phyloP scores from a whole-genome alignment of 1,140 invertebrate genomes.

The Zelostemma sp. region DNA sequence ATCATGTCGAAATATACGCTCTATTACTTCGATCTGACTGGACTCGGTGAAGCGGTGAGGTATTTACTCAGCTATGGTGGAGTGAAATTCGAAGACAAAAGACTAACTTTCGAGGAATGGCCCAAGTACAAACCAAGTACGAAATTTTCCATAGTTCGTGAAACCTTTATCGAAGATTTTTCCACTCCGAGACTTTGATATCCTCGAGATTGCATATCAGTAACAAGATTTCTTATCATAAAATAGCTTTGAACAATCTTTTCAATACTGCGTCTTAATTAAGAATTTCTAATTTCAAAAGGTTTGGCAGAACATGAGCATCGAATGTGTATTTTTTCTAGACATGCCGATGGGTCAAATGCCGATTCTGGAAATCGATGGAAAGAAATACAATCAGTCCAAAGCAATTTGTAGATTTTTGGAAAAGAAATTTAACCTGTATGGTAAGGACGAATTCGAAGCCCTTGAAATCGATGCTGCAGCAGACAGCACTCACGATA shows the following conservation, averaged over 20 bases:
- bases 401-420: conserved; percentile 57
- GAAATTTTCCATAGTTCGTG: too few species aligned
- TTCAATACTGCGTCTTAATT: too few species aligned
- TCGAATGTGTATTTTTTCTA: too few species aligned
- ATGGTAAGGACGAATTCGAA: conserved; percentile 48
- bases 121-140: conserved; percentile 61
- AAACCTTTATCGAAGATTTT: too few species aligned
- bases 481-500: conserved; percentile 52
- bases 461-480: conserved; percentile 48
- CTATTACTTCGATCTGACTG: conserved; percentile 74
- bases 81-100: conserved; percentile 73
- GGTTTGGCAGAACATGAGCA: too few species aligned
- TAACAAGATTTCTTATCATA: conserved; percentile 1
- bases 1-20: conserved; percentile 70
- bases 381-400: conserved; percentile 53
- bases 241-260: too few species aligned
- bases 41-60: conserved; percentile 74
- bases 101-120: conserved; percentile 66
- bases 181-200: conserved; percentile 10
- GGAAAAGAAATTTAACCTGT: conserved; percentile 53
- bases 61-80: conserved; percentile 73
- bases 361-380: conserved; percentile 56
- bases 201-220: background rate
- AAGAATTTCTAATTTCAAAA: too few species aligned
- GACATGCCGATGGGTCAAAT: conserved; percentile 58